Evolutionary conservation across 2,113 vertebrate genomes (phyloP).

Genomic region (Marcusenius ussheri): DNA sequence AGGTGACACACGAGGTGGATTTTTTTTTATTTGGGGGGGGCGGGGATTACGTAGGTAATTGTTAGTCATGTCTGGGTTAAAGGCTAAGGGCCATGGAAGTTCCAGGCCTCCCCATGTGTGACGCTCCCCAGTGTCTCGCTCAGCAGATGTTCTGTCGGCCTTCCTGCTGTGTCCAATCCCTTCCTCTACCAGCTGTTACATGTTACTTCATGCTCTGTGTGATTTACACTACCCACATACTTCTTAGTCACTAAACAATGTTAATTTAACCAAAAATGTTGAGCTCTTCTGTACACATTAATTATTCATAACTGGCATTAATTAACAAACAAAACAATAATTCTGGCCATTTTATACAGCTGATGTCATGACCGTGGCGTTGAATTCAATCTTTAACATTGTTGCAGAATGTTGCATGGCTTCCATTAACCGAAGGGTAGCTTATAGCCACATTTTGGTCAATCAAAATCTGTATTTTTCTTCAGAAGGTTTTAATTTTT

Average conservation of each 20-base stretch:
- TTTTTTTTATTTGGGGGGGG: neutral
- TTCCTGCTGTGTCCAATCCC: neutral
- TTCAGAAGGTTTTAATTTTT: conserved; percentile 12
- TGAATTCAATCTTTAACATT: neutral
- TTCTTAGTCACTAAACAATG: neutral
- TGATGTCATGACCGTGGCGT: neutral
- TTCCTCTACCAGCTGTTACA: neutral
- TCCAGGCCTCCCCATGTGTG: conserved; percentile 48
- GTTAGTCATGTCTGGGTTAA: neutral
- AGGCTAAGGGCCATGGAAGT: conserved; percentile 18
- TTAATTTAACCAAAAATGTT: neutral
- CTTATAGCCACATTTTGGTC: neutral
- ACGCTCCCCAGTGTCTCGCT: conserved; percentile 39
- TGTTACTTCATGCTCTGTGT: neutral
- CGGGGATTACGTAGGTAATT: neutral
- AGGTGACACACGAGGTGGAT: neutral
- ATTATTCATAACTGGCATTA: neutral
- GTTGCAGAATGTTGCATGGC: neutral
- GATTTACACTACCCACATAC: neutral
- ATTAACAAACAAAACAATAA: neutral
- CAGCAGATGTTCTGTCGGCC: conserved; percentile 36
- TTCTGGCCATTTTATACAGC: neutral
- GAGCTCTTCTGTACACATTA: neutral
- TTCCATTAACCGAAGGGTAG: neutral
- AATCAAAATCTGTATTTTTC: neutral